Conservation (phyloP, 2,113 vertebrate genomes). For the Brienomyrus longianalis region DNA sequence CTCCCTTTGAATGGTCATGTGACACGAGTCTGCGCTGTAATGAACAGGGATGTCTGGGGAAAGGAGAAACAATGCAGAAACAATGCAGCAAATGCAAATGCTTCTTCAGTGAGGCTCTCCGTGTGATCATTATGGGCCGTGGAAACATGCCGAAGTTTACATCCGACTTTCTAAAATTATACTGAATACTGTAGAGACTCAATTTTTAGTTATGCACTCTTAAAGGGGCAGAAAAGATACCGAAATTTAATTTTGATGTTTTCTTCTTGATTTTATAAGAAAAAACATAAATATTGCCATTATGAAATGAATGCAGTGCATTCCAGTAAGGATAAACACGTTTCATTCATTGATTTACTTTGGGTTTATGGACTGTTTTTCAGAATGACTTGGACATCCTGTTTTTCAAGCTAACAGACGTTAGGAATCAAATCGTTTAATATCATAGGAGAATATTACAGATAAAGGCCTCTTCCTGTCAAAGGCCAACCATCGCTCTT, state of each 20-base stretch:
- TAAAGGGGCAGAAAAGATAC: background rate
- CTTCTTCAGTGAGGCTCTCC: background rate
- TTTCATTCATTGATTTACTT: background rate
- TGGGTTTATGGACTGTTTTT: background rate
- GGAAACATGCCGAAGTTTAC: background rate
- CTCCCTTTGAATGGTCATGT: background rate
- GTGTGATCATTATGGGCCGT: background rate
- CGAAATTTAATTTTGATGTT: background rate
- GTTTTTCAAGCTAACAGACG: background rate
- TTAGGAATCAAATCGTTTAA: background rate
- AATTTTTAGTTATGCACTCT: background rate
- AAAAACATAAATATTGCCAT: background rate
- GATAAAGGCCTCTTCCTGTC: background rate
- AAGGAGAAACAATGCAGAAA: background rate
- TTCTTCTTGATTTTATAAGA: background rate
- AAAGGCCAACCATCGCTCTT: background rate
- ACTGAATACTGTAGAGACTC: background rate
- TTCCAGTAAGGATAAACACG: background rate
- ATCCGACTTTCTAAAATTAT: background rate
- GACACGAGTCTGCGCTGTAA: background rate
- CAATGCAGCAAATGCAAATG: background rate
- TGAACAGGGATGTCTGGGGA: background rate
- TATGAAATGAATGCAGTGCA: background rate
- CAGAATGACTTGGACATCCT: background rate
- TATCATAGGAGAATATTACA: background rate